Percentiles rank a stretch among this genome's conserved stretches.
Conservation (phyloP, 2,888 invertebrate species). For the Listrodromus nycthemerus region DNA sequence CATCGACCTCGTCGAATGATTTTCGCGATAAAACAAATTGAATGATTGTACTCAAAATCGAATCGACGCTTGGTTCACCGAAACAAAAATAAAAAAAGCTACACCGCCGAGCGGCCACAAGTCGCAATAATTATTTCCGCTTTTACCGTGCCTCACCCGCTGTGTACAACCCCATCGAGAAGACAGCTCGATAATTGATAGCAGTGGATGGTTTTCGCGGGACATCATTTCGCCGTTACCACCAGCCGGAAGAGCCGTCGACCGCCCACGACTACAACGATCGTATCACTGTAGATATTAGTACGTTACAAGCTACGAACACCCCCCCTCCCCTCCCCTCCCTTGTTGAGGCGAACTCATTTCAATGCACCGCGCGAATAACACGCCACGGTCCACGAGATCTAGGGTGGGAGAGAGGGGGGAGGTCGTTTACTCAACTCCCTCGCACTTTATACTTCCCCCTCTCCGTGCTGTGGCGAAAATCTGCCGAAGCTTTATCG, state of each 20-base stretch:
- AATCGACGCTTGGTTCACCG: background rate
- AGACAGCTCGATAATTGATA: constrained; percentile 76
- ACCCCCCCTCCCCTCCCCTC: constrained; percentile 1
- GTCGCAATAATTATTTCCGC: constrained; percentile 56
- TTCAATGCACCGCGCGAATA: constrained; percentile 66
- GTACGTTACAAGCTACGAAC: background rate
- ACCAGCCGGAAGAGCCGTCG: constrained; percentile 44
- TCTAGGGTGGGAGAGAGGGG: too few relatives aligned
- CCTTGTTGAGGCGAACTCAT: constrained; percentile 43
- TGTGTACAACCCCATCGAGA: background rate
- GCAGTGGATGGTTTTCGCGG: constrained; percentile 74
- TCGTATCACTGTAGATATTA: background rate
- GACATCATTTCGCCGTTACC: constrained; percentile 78
- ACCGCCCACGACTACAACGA: constrained; percentile 10
- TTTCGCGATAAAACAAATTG: background rate
- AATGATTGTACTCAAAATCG: background rate
- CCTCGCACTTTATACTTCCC: constrained; percentile 18
- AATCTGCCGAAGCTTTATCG: constrained; percentile 40
- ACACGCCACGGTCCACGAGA: constrained; percentile 53
- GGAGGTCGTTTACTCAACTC: constrained; percentile 56
- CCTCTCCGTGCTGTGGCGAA: constrained; percentile 30
- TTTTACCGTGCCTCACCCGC: background rate
- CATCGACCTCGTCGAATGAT: background rate
- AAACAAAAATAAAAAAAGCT: constrained; percentile 18
- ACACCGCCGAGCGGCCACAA: constrained; percentile 20